These are phyloP conservation scores for Corvus cornix DNA, from an alignment of 2,113 vertebrate species.

Conservation along the genomic window DNA sequence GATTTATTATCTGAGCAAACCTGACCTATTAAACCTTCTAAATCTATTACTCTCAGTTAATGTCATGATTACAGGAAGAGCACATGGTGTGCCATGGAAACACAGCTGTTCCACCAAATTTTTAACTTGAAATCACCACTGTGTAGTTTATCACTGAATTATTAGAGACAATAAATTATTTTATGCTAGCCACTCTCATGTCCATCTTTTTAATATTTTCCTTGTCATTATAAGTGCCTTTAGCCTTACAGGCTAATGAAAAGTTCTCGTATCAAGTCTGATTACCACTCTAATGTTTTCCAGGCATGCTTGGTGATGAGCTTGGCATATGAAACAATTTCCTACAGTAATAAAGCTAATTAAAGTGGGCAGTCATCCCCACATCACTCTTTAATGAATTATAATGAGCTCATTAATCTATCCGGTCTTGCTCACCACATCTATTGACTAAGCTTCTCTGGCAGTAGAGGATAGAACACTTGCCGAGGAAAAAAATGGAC, in stretches of 20 bases:
- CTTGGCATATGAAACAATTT: slow-evolving; percentile 79
- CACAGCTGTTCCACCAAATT: neutral
- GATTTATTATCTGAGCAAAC: slow-evolving; percentile 53
- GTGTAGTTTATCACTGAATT: slow-evolving; percentile 32
- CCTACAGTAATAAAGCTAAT: slow-evolving; percentile 80
- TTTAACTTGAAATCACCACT: slow-evolving; percentile 14
- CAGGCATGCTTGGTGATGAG: slow-evolving; percentile 71
- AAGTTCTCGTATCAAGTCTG: slow-evolving; percentile 62
- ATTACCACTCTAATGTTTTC: slow-evolving; percentile 73
- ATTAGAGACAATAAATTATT: slow-evolving; percentile 45
- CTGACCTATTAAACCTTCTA: slow-evolving; percentile 43
- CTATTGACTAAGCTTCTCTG: slow-evolving; percentile 42
- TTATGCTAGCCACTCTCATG: neutral
- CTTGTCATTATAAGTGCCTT: slow-evolving; percentile 56
- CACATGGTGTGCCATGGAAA: neutral
- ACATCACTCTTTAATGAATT: slow-evolving; percentile 77
- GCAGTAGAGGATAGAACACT: neutral
- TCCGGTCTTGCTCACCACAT: slow-evolving; percentile 22
- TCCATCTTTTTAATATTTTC: slow-evolving; percentile 47
- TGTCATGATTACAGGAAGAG: slow-evolving; percentile 37
- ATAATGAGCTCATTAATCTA: slow-evolving; percentile 79
- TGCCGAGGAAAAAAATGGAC: neutral
- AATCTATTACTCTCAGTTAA: slow-evolving; percentile 56
- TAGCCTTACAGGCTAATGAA: slow-evolving; percentile 67
- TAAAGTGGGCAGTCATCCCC: slow-evolving; percentile 78